Base-by-base conservation (phyloP, 92 coral and sea anemone species). In the Porites divaricata region DNA sequence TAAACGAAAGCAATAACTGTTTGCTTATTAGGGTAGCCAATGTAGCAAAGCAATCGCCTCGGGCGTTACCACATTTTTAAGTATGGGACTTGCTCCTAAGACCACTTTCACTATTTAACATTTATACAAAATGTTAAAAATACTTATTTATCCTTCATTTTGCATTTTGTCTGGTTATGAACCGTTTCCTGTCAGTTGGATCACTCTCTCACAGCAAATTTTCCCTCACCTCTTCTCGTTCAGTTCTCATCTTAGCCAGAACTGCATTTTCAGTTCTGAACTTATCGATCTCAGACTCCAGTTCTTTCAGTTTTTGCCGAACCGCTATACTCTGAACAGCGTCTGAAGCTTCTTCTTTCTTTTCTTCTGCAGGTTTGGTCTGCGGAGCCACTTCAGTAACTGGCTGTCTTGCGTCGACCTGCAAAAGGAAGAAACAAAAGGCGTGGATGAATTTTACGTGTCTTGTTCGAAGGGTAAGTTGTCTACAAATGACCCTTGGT, bases 241-340 rank as follows among this genome's bases (percentile, higher is more conserved):
- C 97, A 20, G 74, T 85, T 67, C 98, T 88, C 84, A 93, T 77
- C 73, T 86, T 94, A 23, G 93, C 89, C 79, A 96, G 83, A 14
- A 94, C 93, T 63, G 92, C 91, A 87, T 96, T 96, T 72, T 96
- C 99, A 69, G 79, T 63, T 70, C 99, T 91, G 77, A 96, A 96
- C 87, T 93, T 94, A 72, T 87, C 95, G 45, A 96, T 96, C 83
- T 96, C 99, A 24, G 89, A 83, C 54, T 96, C 99, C 13, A 96
- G 95, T 66, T 96, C 98, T 73, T 94, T 92, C 28, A 96, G 93
- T 74, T 96, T 96, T 28, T 94, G 97, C 85, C 95, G 91, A 23
- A 96, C 96, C 22, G 95, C 95, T 12, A 52, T 83, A 81, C 98
- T 94, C 81, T 92, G 98, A 26, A 89, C 85, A 10, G 81, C 67